Evolutionary conservation across 1,140 invertebrate genomes (phyloP), one percentile per base, ranked within the genome.

Genomic region (Pseudomyrmex cubaensis): DNA sequence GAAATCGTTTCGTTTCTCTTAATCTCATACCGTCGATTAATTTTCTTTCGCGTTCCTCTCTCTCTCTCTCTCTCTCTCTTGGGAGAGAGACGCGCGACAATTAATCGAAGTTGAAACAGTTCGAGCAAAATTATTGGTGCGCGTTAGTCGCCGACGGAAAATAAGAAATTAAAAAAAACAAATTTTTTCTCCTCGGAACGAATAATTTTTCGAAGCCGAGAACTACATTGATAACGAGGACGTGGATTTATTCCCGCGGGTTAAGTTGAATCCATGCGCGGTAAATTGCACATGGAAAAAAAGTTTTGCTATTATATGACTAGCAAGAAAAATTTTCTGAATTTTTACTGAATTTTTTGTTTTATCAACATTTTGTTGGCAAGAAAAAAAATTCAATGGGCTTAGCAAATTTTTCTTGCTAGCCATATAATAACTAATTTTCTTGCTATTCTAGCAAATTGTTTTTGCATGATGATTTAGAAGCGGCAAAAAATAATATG

Each of bases 21-120:
- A 61, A 80, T 80, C 76, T 70, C 76, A 57, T 70, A 80, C 54
- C 66, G 76, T 44, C 66, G 76, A 80, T 80, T 72, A 70, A 80
- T 80, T 80, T 59, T 72, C 76, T 80, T 50, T 50, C 54, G 46
- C 35, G 35, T 35, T n/a, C 25, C 46, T 20, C 64, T 22, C 56
- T 25, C 25, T 25, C 35, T 35, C 35, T 35, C 35, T 35, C 35
- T 35, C 35, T 35, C 35, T 35, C 35, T 35, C 35, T 35, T 35
- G 35, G 35, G 35, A 35, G 52, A 70, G 59, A 25, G 35, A 46
- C 75, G 50, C 64, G 35, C 35, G 75, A 57, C 63, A 64, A 78
- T 78, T 69, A 67, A 69, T 69, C 64, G 63, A 46, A 57, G 63
- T 78, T 69, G 66, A 69, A 69, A 69, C 75, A 69, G 57, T 35